Conservation (phyloP, 2,797 vertebrate species). For the Anabacerthia variegaticeps region DNA sequence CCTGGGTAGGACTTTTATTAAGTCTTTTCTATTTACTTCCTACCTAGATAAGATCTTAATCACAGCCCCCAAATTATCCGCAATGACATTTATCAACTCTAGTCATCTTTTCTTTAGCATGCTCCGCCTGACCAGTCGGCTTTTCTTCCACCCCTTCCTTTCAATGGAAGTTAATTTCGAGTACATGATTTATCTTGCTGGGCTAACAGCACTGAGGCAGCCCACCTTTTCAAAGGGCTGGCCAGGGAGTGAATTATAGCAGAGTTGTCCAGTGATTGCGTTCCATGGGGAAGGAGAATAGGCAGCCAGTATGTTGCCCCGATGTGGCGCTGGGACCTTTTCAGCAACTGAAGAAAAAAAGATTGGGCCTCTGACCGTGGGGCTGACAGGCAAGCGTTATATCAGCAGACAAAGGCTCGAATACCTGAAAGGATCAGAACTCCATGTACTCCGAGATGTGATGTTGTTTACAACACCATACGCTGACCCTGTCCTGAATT, state of each 20-base stretch:
- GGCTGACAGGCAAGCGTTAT: slow-evolving; percentile 81
- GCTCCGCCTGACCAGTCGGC: slow-evolving; percentile 80
- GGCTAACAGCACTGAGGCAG: slow-evolving; percentile 78
- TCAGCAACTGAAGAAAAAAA: slow-evolving; percentile 77
- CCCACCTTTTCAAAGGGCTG: slow-evolving; percentile 86
- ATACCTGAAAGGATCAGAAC: slow-evolving; percentile 84
- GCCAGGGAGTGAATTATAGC: slow-evolving; percentile 87
- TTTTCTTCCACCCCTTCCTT: slow-evolving; percentile 82
- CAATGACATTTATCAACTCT: slow-evolving; percentile 86
- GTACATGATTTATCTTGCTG: slow-evolving; percentile 82
- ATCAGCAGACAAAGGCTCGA: slow-evolving; percentile 84
- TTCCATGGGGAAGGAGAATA: slow-evolving; percentile 85
- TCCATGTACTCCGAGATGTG: slow-evolving; percentile 70
- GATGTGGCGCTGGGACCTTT: slow-evolving; percentile 81
- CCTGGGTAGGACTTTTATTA: slow-evolving; percentile 78
- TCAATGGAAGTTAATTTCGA: slow-evolving; percentile 89
- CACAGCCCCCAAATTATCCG: slow-evolving; percentile 86
- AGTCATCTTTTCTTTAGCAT: slow-evolving; percentile 82
- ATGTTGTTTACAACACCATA: slow-evolving; percentile 66
- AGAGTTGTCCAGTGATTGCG: slow-evolving; percentile 89
- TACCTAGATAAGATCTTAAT: slow-evolving; percentile 90
- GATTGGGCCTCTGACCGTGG: slow-evolving; percentile 88
- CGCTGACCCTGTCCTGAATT: slow-evolving; percentile 58
- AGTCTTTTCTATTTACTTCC: slow-evolving; percentile 92
- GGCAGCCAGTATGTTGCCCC: slow-evolving; percentile 82